These are phyloP conservation scores for Tapirus terrestris DNA, from an alignment of 2,113 vertebrate genomes.

Conservation along the genomic window DNA sequence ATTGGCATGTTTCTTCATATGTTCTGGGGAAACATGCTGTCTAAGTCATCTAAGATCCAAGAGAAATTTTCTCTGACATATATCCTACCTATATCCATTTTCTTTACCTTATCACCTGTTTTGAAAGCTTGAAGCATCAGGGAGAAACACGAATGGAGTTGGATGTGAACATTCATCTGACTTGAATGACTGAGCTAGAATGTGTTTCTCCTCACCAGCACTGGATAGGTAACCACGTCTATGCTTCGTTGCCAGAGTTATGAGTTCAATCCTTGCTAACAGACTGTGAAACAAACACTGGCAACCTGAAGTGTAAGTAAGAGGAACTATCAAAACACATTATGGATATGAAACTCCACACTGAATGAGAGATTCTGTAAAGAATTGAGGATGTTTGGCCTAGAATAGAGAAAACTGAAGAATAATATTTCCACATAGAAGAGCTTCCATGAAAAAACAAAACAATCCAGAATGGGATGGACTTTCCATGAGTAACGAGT, in stretches of 20 bases:
- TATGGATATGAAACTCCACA: not conserved
- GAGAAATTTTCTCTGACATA: not conserved
- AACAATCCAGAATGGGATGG: not conserved
- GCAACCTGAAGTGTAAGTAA: not conserved
- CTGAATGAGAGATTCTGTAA: not conserved
- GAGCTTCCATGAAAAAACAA: not conserved
- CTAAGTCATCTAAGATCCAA: not conserved
- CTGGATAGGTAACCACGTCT: not conserved
- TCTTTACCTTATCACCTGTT: not conserved
- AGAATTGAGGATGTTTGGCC: not conserved
- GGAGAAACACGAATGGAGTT: not conserved
- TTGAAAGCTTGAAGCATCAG: not conserved
- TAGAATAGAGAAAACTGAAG: not conserved
- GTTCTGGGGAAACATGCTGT: not conserved
- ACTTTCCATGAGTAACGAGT: not conserved
- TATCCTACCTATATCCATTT: not conserved
- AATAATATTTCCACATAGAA: not conserved
- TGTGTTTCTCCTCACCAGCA: not conserved
- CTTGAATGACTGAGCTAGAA: not conserved
- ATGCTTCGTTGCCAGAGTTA: not conserved
- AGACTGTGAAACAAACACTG: not conserved
- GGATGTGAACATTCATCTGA: not conserved
- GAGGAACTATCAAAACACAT: not conserved
- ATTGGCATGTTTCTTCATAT: not conserved
- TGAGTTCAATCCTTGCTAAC: not conserved